Conservation (phyloP, 2,888 invertebrate genomes). For the Harpalus rubripes region DNA sequence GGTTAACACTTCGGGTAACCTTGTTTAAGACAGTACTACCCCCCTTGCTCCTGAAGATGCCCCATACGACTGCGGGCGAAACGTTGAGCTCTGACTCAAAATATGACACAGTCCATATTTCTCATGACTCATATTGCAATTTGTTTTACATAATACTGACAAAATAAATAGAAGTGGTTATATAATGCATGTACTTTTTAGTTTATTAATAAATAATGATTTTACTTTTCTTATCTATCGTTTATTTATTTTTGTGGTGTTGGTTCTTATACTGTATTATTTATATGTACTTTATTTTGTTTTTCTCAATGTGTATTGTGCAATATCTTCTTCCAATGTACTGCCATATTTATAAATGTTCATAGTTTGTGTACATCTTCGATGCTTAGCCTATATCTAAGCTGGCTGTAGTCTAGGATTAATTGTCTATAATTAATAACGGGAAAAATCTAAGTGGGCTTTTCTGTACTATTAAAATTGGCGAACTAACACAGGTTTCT, state of each 20-base stretch:
- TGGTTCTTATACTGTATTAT: not conserved
- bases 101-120: no score
- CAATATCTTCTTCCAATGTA: slow-evolving; percentile 39
- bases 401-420: no score
- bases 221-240: slow-evolving; percentile 20
- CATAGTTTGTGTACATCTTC: not conserved
- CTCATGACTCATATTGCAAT: no score
- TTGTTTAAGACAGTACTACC: no score
- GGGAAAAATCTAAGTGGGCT: no score
- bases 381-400: not conserved
- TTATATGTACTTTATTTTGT: slow-evolving; percentile 25
- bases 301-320: slow-evolving; percentile 28
- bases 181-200: slow-evolving; percentile 5
- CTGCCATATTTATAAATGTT: not conserved
- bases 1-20: no score
- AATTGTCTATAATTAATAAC: no score
- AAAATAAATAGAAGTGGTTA: no score
- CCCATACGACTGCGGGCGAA: no score
- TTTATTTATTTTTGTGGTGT: slow-evolving; percentile 24
- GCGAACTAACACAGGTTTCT: slow-evolving; percentile 9
- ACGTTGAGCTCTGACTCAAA: no score
- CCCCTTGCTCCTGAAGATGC: no score
- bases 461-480: not conserved
- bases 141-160: no score
- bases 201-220: slow-evolving; percentile 34